Base-by-base conservation (phyloP, 2,888 invertebrate genomes). In the Pachymerium ferrugineum region DNA sequence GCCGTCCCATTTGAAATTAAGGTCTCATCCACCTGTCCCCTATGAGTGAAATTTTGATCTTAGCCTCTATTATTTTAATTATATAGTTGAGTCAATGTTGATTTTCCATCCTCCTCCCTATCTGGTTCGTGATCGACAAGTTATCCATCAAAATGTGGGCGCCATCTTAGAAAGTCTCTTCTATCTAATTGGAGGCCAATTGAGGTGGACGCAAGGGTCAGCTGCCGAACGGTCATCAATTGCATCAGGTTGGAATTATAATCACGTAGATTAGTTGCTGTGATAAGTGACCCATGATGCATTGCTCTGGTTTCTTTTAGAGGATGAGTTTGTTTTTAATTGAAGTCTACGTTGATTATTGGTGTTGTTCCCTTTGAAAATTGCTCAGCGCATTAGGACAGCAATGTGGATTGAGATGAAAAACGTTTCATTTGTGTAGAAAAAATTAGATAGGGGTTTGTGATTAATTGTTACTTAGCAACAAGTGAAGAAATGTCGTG, bases 11-110 rank as follows among this genome's bases (percentile, higher is more conserved):
- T 47, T 47, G 22, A 47, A 47, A 47, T 47, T 47, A 47, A 47
- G 47, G 47, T 47, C 47, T 47, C 47, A 47, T 47, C 47, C 47
- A 47, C 47, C 47, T 47, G 47, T 47, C 47, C 47, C 47, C 47
- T 47, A 47, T 16, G 47, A 47, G 47, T 47, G 16, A 47, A 47
- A 47, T 47, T 47, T 47, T 47, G 47, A 47, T 47, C 47, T 47
- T 47, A n/a, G 47, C 47, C 47, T 47, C 47, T 47, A 47, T 47
- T 47, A 47, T 47, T 47, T 47, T 47, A 47, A 47, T 47, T 47
- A 47, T 47, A 47, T 16, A 47, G 16, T 47, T 47, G 47, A 47
- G 47, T 47, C 47, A 47, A 47, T 47, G 47, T 47, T 47, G 47
- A 47, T 47, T 47, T 47, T 47, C 47, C 47, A 47, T 47, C 47